phyloP scores from a whole-genome alignment of 2,888 invertebrate genomes.

The Heliconius charithonia region DNA sequence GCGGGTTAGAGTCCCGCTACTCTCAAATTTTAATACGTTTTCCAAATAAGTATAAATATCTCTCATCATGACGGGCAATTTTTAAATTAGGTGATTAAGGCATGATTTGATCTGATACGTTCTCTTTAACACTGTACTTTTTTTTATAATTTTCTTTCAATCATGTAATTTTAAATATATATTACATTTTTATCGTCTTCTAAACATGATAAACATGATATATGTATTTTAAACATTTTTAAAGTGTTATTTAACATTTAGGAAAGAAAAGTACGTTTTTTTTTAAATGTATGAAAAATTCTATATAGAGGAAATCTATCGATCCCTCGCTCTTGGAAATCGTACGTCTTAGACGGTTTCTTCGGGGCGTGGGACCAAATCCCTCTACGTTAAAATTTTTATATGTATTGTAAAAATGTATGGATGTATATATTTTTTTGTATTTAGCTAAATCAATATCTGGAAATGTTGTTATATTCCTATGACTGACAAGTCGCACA shows the following conservation, averaged over 20 bases:
- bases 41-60: background rate
- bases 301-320: too few relatives aligned
- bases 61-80: background rate
- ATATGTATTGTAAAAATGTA: too few relatives aligned
- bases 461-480: constrained; percentile 24
- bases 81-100: background rate
- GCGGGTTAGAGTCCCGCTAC: too few relatives aligned
- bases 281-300: too few relatives aligned
- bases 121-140: background rate
- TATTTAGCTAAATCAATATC: background rate
- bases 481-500: constrained; percentile 71
- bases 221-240: background rate
- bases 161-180: too few relatives aligned
- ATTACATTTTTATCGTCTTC: background rate
- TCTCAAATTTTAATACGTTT: too few relatives aligned
- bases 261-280: too few relatives aligned
- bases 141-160: background rate
- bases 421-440: background rate
- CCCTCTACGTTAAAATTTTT: too few relatives aligned
- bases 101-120: background rate
- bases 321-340: too few relatives aligned
- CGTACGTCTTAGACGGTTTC: too few relatives aligned
- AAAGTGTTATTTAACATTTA: too few relatives aligned
- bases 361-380: too few relatives aligned
- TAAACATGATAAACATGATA: background rate